Evolutionary conservation across 37 sponge, comb jelly and placozoan species (phyloP).

Genomic region (Chondrilla cf. caribensis): DNA sequence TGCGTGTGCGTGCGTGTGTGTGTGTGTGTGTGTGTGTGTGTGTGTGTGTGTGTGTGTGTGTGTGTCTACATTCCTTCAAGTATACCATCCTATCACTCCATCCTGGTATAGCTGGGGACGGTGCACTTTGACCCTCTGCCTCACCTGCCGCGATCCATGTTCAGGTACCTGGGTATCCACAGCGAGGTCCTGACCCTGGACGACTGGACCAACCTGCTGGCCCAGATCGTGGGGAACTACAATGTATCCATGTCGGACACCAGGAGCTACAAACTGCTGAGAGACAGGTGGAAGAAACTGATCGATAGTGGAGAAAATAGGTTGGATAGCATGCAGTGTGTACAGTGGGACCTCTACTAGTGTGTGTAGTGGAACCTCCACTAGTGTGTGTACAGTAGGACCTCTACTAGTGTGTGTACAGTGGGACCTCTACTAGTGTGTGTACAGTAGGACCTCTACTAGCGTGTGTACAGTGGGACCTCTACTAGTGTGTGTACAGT

Average conservation of each 20-base stretch:
- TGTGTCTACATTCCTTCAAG: not conserved
- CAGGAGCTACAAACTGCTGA: not conserved
- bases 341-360: not conserved
- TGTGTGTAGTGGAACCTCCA: too few relatives aligned
- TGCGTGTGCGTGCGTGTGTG: not conserved
- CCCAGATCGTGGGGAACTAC: slow-evolving; percentile 12
- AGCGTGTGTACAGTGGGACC: too few relatives aligned
- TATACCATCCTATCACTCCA: not conserved
- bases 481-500: too few relatives aligned
- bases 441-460: not conserved
- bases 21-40: not conserved
- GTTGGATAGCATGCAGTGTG: not conserved
- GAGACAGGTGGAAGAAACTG: slow-evolving; percentile 1
- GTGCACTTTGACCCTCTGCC: slow-evolving; percentile 48
- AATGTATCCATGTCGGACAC: not conserved
- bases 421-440: not conserved
- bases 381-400: too few relatives aligned
- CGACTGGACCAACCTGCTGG: not conserved
- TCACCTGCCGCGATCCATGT: not conserved
- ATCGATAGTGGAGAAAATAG: not conserved
- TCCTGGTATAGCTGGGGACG: slow-evolving; percentile 39
- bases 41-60: not conserved
- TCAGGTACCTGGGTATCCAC: slow-evolving; percentile 43
- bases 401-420: not conserved
- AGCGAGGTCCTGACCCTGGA: not conserved